A percentile compares a stretch with the other conserved stretches of the same genome.
phyloP scores from a whole-genome alignment of 2,888 invertebrate genomes.

The Abrostola tripartita region DNA sequence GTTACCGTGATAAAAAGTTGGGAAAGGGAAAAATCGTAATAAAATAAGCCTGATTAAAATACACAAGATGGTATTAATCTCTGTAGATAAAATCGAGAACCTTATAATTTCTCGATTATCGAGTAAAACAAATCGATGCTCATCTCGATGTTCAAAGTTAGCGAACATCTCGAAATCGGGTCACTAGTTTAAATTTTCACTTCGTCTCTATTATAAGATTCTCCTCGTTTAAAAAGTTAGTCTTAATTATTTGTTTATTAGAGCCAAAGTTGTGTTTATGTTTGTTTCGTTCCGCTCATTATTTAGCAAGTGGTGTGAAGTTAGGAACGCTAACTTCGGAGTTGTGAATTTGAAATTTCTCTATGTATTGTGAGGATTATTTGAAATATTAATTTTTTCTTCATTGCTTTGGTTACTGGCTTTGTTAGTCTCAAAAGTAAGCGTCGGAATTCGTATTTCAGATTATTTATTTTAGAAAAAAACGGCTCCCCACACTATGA shows the following conservation, averaged over 20 bases:
- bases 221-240: conserved; percentile 6
- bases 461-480: too few relatives aligned
- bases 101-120: background rate
- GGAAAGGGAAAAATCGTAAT: background rate
- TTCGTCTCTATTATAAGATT: conserved; percentile 1
- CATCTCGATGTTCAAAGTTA: background rate
- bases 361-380: background rate
- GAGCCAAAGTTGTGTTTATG: background rate
- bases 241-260: conserved; percentile 13
- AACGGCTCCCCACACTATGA: too few relatives aligned
- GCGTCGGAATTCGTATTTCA: too few relatives aligned
- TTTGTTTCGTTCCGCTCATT: conserved; percentile 4
- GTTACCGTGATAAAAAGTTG: background rate
- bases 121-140: background rate
- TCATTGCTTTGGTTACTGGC: background rate
- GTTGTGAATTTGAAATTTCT: background rate
- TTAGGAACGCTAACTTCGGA: background rate
- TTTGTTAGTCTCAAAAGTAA: background rate
- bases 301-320: conserved; percentile 8
- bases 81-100: background rate
- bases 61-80: conserved; percentile 1
- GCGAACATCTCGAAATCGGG: too few relatives aligned
- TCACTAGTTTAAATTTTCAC: background rate
- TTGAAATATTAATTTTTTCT: background rate
- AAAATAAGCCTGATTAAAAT: conserved; percentile 1